Evolutionary conservation across 2,113 vertebrate genomes (phyloP), one percentile per base, ranked within the genome.

Genomic region (Fregata magnificens): DNA sequence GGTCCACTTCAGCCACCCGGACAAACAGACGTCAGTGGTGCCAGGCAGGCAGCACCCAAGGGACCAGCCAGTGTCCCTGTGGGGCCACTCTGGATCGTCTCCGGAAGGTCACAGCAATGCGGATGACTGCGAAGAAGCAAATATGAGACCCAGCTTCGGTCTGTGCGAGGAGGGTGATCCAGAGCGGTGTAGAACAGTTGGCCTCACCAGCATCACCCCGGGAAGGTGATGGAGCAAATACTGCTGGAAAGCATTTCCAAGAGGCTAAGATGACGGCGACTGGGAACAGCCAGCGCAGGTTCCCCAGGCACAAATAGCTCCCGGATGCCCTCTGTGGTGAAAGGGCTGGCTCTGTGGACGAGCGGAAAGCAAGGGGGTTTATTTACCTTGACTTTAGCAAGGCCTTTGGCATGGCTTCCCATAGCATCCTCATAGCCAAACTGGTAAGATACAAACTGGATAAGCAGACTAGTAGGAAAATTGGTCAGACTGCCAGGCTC

Each of bases 171-270:
- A 82, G 29, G 9, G 63, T 58, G 26, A 74, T 25, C 44, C 1
- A 1, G 13, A 45, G 24, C 0, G 0, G 26, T 7, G 22, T 28
- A 10, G 50, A 38, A 58, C 7, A 0, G 15, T 18, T 47, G 40
- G 11, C 4, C 21, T 25, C 15, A 4, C 28, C 69, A 29, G 28
- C 63, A 21, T 49, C 59, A 17, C 56, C 16, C 42, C 0, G 1
- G 36, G 79, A 34, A 36, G 63, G 36, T 1, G 38, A 29, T 26
- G 79, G 53, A 73, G 70, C n/a, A 9, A 65, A 80, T 47, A 45
- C 88, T 3, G 52, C 49, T 10, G 65, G 76, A 22, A 78, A 7
- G 10, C 17, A 1, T 9, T 31, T 29, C 84, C 42, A 1, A 13
- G 40, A 44, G 42, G 6, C 12, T 7, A 2, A 7, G 26, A 2